Evolutionary conservation across 2,113 vertebrate species (phyloP).

Genomic region (Columba livia): DNA sequence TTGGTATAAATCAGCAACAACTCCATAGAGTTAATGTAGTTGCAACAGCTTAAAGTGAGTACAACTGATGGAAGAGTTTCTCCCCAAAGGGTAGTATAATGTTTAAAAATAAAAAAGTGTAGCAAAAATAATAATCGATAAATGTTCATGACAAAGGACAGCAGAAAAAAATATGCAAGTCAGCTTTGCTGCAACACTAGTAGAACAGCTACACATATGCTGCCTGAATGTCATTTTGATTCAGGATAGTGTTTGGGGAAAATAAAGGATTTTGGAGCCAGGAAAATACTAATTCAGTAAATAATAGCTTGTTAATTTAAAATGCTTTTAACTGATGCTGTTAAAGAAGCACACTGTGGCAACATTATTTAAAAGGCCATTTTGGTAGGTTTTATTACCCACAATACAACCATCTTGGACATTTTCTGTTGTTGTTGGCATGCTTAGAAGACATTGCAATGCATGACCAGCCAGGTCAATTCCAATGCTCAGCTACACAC

Average conservation of each 20-base stretch:
- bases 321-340: constrained; percentile 47
- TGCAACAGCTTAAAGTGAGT: not conserved
- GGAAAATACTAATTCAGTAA: constrained; percentile 52
- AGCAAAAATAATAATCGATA: not conserved
- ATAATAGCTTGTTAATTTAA: constrained; percentile 60
- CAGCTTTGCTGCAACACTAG: not conserved
- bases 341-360: constrained; percentile 39
- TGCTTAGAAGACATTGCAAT: constrained; percentile 32
- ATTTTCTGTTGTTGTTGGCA: constrained; percentile 65
- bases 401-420: constrained; percentile 63
- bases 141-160: not conserved
- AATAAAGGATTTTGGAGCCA: constrained; percentile 52
- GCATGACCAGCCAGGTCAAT: constrained; percentile 34
- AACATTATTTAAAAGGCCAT: constrained; percentile 64
- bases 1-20: not conserved
- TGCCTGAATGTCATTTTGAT: constrained; percentile 24
- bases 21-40: not conserved
- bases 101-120: not conserved
- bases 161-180: not conserved
- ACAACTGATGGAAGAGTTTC: not conserved
- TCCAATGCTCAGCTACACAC: not conserved
- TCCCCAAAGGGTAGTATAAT: not conserved
- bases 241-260: constrained; percentile 30
- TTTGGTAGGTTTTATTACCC: constrained; percentile 61
- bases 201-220: not conserved